Percentiles rank a stretch among this genome's conserved stretches.
Evolutionary conservation across 2,113 vertebrate species (phyloP).

Genomic region (Cebidichthys violaceus): DNA sequence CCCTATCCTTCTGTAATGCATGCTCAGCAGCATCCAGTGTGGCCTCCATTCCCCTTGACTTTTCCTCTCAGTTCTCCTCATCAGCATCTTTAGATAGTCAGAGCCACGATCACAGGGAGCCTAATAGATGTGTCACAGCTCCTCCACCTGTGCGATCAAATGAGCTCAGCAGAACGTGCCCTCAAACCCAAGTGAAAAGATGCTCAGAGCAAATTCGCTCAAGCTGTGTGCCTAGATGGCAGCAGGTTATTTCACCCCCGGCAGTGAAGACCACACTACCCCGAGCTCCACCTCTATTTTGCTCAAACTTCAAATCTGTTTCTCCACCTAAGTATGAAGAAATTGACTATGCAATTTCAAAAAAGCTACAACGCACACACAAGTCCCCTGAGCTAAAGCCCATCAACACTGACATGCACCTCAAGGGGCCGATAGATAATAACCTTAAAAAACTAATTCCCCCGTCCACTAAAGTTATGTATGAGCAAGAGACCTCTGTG

Average conservation of each 20-base stretch:
- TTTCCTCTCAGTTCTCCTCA: constrained; percentile 80
- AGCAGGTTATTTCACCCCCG: constrained; percentile 59
- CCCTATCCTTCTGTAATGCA: constrained; percentile 77
- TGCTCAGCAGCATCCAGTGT: constrained; percentile 86
- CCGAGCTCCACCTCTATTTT: constrained; percentile 51
- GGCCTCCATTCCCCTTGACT: constrained; percentile 83
- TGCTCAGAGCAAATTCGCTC: constrained; percentile 28
- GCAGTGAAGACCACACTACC: constrained; percentile 27
- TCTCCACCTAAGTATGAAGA: constrained; percentile 31
- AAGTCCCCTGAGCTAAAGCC: constrained; percentile 36
- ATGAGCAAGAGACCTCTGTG: constrained; percentile 4
- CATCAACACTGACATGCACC: not conserved
- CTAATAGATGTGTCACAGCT: constrained; percentile 27
- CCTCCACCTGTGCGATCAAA: constrained; percentile 19
- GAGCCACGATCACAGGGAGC: constrained; percentile 40
- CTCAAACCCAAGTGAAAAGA: constrained; percentile 23
- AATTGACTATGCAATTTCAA: not conserved
- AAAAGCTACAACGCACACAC: constrained; percentile 12
- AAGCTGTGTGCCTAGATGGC: constrained; percentile 17
- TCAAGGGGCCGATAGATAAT: constrained; percentile 29
- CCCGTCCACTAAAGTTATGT: constrained; percentile 8
- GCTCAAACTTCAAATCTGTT: constrained; percentile 49
- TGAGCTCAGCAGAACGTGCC: constrained; percentile 2
- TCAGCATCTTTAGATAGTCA: constrained; percentile 75
- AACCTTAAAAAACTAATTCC: constrained; percentile 39